Conservation (phyloP, 2,113 vertebrate genomes). For the Notarius quadriscutis region DNA sequence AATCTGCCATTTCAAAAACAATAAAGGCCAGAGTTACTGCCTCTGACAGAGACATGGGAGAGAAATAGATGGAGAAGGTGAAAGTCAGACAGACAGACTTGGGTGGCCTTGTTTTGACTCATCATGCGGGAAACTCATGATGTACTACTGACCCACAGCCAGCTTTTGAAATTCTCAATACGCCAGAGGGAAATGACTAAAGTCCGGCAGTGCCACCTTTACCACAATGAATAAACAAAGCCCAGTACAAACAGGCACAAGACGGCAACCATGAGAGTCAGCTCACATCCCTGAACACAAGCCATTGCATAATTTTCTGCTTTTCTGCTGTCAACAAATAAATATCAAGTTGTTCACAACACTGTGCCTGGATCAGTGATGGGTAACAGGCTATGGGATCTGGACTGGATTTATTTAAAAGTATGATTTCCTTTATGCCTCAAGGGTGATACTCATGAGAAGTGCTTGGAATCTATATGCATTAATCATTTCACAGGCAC, state of each 20-base stretch:
- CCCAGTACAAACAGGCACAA: not conserved
- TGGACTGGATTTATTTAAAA: not conserved
- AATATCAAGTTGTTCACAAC: not conserved
- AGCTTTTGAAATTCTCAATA: not conserved
- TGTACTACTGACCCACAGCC: not conserved
- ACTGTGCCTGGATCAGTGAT: not conserved
- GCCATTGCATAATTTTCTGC: not conserved
- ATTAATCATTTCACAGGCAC: not conserved
- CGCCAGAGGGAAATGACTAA: not conserved
- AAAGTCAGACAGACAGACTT: conserved; percentile 23
- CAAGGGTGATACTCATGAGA: not conserved
- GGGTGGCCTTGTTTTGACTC: conserved; percentile 36
- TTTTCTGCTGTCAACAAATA: not conserved
- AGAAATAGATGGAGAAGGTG: conserved; percentile 14
- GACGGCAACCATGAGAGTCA: not conserved
- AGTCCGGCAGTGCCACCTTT: no score
- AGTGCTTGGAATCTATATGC: not conserved
- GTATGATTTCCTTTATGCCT: not conserved
- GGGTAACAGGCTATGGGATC: not conserved
- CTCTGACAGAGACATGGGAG: conserved; percentile 13
- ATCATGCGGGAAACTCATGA: conserved; percentile 12
- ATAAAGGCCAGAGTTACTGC: conserved; percentile 26
- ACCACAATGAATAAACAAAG: not conserved
- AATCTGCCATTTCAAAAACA: conserved; percentile 46
- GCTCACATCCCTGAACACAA: conserved; percentile 5